phyloP scores from a whole-genome alignment of 35 echinoderm and acorn worm species.

The Ophioderma brevispina region DNA sequence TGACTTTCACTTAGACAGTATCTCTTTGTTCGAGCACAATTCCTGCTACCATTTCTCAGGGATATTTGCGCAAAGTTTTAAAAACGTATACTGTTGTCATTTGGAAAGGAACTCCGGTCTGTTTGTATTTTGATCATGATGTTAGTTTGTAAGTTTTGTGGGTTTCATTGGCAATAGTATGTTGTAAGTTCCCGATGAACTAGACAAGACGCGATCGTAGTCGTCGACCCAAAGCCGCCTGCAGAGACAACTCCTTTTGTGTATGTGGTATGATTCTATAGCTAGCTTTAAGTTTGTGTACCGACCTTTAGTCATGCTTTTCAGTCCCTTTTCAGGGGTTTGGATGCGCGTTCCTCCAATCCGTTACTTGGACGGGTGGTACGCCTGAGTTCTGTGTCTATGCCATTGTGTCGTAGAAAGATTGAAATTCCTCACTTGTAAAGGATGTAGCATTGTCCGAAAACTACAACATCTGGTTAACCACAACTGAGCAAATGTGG shows the following conservation, averaged over 20 bases:
- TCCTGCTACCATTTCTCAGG: no score
- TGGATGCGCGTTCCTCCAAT: not conserved
- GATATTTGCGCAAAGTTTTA: no score
- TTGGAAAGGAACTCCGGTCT: no score
- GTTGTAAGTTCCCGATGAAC: no score
- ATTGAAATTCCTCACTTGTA: conserved; percentile 54
- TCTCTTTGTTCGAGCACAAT: no score
- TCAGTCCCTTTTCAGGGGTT: not conserved
- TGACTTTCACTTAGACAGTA: no score
- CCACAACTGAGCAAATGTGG: conserved; percentile 67
- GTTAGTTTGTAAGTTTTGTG: no score
- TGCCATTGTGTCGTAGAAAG: conserved; percentile 49
- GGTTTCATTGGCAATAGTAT: no score
- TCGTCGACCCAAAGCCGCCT: not conserved
- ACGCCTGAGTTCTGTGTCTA: not conserved
- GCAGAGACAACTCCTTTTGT: not conserved
- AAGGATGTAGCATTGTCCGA: conserved; percentile 71
- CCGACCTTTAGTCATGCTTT: not conserved
- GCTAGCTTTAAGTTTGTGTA: not conserved
- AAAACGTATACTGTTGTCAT: no score
- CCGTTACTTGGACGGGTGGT: conserved; percentile 8
- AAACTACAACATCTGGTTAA: conserved; percentile 65
- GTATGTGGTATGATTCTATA: conserved; percentile 13
- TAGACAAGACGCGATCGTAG: no score
- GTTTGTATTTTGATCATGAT: no score